Evolutionary conservation across 2,797 vertebrate genomes (phyloP), one percentile per base, ranked within the genome.

Genomic region (Lateolabrax maculatus): DNA sequence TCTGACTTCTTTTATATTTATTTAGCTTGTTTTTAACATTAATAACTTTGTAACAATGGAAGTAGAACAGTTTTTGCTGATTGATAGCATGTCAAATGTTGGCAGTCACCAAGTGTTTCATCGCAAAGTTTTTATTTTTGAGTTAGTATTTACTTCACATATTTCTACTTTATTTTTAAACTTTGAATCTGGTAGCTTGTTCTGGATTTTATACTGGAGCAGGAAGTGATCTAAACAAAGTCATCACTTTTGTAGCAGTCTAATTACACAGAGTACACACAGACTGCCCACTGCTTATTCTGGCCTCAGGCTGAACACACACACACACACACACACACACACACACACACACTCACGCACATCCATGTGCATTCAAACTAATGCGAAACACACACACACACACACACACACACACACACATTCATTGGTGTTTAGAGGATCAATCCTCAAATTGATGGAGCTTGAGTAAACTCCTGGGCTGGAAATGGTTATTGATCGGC

Each of bases 401-500:
- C 29, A n/a, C 19, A 48, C 18, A 53, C 34, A 58, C 55, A 49
- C 55, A 55, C 64, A 74, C 62, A 55, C 19, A 29, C 37, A 41
- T 49, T 39, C 39, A 62, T 23, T 27, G 61, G 75, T 60, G 73
- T 87, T 92, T 87, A 88, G 63, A 83, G 82, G 67, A 93, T 93
- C 91, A 80, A 92, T 93, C 64, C 56, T 75, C 76, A 84, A 61
- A 89, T 81, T 80, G 83, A 87, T 84, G 51, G 77, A 77, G 84
- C 84, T 83, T 65, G 86, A 81, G 75, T 77, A 90, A 90, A 77
- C 75, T 79, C 81, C 48, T 55, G 76, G 55, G 81, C 51, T 89
- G 79, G 82, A 91, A 83, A 84, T 81, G 88, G 86, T 65, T 87
- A 92, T 89, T 72, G 90, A 93, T 90, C 70, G 25, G 58, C 15